Base-by-base conservation (phyloP, 2,888 invertebrate genomes). In the Polia nebulosa region DNA sequence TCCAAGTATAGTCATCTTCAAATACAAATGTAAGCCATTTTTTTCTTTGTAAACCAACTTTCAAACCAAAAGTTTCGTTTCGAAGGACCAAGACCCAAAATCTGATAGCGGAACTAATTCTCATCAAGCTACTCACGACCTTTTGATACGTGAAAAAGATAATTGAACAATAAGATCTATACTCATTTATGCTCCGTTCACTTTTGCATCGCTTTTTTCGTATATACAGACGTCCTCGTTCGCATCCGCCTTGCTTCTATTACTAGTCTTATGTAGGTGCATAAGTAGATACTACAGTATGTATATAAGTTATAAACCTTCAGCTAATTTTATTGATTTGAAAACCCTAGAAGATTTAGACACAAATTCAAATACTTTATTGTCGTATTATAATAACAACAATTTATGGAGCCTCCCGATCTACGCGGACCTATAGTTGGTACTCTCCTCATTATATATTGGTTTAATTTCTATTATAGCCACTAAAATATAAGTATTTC, bases 181-280 rank as follows among this genome's bases (percentile, higher is more conserved):
- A 81, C 82, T 82, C 81, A 84, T 85, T 83, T 84, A 58, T 80
- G 82, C 79, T 82, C 86, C 89, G 80, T 87, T 89, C 89, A 89
- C 89, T 89, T 89, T 86, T 89, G 88, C 86, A 85, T 82, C 82
- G 84, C 84, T 87, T 88, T 88, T 88, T 88, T 88, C 83, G 85
- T 75, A 47, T 81, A 76, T 78, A 73, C 82, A 71, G 60, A 78
- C 86, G 89, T 89, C 89, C 89, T 89, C 89, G 89, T 78, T 76
- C 74, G 86, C 88, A 89, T 89, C 89, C 89, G 89, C 85, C 74
- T 87, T 72, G 81, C 61, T 65, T 76, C 78, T 81, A 80, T 69
- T 69, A 69, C 76, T 68, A 70, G 70, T 78, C 11, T 70, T 80
- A 65, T 75, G 45, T 78, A 62, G n/a, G n/a, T n/a, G n/a, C 47